A percentile compares a stretch with the other conserved stretches of the same genome.
phyloP scores from a whole-genome alignment of 2,113 vertebrate genomes.

The Jaculus jaculus region DNA sequence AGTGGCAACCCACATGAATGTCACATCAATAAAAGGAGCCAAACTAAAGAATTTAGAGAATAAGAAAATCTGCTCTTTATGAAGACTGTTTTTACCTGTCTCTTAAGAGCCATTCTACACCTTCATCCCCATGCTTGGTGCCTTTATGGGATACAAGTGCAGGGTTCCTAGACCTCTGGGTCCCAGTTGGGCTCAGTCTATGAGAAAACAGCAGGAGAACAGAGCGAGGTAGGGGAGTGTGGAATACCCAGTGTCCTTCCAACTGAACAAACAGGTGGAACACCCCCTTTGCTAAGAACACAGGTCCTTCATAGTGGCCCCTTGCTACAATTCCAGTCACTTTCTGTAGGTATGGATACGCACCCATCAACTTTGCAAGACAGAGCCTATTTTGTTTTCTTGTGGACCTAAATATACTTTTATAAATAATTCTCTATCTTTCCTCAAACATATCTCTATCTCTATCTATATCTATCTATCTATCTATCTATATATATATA shows the following conservation, averaged over 20 bases:
- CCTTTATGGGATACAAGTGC: neutral
- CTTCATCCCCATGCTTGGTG: neutral
- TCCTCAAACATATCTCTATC: neutral
- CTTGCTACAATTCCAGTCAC: neutral
- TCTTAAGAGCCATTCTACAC: neutral
- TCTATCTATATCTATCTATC: neutral
- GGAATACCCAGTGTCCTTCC: neutral
- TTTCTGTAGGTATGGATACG: neutral
- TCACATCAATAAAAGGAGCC: neutral
- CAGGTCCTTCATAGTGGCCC: fast-evolving
- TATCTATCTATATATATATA: too few species aligned
- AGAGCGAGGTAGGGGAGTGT: neutral
- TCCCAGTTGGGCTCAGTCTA: neutral
- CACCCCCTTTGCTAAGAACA: neutral
- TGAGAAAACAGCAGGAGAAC: neutral
- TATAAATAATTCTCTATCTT: neutral
- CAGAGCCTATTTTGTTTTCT: neutral
- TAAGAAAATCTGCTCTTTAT: neutral
- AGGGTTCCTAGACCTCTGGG: neutral
- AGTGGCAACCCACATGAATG: neutral
- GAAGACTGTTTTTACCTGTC: neutral
- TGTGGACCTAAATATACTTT: neutral
- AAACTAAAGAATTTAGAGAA: neutral
- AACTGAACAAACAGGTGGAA: fast-evolving
- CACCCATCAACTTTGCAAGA: neutral